A percentile compares a stretch with the other conserved stretches of the same genome.
Conservation (phyloP, 1,140 invertebrate species). For the Hyposmocoma kahamanoa region DNA sequence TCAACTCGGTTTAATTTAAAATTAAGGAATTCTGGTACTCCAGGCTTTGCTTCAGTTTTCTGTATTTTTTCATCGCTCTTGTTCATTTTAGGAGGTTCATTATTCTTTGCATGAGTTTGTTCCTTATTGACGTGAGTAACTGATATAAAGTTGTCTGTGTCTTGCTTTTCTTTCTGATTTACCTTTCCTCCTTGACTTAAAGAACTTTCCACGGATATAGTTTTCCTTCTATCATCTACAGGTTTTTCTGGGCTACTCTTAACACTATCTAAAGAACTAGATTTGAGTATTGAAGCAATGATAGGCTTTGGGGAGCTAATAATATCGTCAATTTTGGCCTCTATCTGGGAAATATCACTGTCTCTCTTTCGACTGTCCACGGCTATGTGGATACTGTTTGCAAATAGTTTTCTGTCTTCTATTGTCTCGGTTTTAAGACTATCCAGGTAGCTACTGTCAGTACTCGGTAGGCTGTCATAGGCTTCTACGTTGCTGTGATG, state of each 20-base stretch:
- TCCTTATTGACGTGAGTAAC: constrained; percentile 63
- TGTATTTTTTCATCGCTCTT: constrained; percentile 58
- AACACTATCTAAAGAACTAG: constrained; percentile 75
- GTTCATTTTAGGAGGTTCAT: constrained; percentile 39
- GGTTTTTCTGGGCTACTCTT: constrained; percentile 72
- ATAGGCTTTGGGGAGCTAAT: constrained; percentile 71
- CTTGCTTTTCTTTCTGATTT: constrained; percentile 42
- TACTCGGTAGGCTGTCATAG: constrained; percentile 62
- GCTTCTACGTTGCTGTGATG: constrained; percentile 42
- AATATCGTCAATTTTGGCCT: constrained; percentile 72
- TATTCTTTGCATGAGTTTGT: constrained; percentile 29
- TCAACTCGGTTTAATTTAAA: constrained; percentile 82
- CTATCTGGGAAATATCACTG: constrained; percentile 65
- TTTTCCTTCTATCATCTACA: constrained; percentile 61
- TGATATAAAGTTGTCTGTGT: constrained; percentile 57
- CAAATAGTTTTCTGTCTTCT: constrained; percentile 53
- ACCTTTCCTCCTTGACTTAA: constrained; percentile 43
- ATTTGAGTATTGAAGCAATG: constrained; percentile 68
- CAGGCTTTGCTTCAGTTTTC: constrained; percentile 26
- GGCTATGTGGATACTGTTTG: constrained; percentile 54
- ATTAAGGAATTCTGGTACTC: constrained; percentile 81
- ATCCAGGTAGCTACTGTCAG: constrained; percentile 64
- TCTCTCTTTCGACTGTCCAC: constrained; percentile 56
- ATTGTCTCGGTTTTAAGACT: constrained; percentile 55
- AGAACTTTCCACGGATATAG: constrained; percentile 66